These are phyloP conservation scores for Agrotis segetum DNA, from an alignment of 2,888 invertebrate genomes.

Conservation along the genomic window DNA sequence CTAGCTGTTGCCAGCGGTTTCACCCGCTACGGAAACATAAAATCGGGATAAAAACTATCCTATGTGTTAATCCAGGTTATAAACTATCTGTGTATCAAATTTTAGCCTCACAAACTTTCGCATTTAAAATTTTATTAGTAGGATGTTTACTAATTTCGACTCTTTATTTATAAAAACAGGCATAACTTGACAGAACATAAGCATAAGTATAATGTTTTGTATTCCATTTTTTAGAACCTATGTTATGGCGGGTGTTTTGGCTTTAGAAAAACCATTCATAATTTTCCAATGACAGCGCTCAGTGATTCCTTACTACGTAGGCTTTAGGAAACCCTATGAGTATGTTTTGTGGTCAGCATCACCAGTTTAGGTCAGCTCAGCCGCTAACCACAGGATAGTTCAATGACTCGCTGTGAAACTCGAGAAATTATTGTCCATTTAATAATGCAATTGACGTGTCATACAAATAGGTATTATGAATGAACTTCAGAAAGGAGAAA, in stretches of 20 bases:
- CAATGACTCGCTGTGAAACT: constrained; percentile 14
- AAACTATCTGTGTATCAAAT: too few species aligned
- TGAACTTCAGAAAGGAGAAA: background rate
- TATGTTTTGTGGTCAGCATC: background rate
- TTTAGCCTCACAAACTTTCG: too few species aligned
- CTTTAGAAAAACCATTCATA: background rate
- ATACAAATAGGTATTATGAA: background rate
- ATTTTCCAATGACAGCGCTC: background rate
- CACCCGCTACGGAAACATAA: too few species aligned
- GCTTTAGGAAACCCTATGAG: background rate
- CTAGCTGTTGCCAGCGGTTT: too few species aligned
- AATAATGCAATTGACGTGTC: constrained; percentile 27
- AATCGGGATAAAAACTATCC: too few species aligned
- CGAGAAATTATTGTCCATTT: constrained; percentile 28
- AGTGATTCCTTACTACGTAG: background rate
- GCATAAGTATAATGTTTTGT: background rate
- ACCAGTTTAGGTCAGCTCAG: background rate
- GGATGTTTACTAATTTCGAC: too few species aligned
- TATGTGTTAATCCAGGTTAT: too few species aligned
- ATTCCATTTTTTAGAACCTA: too few species aligned
- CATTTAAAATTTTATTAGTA: too few species aligned
- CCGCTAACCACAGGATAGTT: constrained; percentile 8
- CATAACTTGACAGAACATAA: too few species aligned
- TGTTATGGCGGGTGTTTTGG: background rate
- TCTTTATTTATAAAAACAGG: too few species aligned